Evolutionary conservation across 1,140 invertebrate genomes (phyloP).

Genomic region (Euglossa dilemma): DNA sequence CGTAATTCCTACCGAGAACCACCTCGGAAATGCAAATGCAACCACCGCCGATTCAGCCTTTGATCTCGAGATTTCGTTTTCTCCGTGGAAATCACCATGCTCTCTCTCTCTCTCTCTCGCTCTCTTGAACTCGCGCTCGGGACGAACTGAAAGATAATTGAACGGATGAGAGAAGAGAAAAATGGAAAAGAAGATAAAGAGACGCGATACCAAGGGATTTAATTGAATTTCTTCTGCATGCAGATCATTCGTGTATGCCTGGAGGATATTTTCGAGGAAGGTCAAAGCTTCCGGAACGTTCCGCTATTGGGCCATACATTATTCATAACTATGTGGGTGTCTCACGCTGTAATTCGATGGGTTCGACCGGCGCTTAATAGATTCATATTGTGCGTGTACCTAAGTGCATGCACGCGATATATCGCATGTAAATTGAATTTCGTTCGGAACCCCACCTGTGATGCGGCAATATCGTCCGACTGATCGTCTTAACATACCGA

Average conservation of each 20-base stretch:
- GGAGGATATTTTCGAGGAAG: constrained; percentile 31
- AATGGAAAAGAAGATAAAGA: too few species aligned
- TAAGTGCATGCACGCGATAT: not conserved
- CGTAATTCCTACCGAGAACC: not conserved
- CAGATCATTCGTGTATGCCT: constrained; percentile 4
- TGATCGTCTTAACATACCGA: not conserved
- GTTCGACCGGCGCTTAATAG: constrained; percentile 31
- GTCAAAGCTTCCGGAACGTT: constrained; percentile 43
- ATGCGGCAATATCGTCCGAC: not conserved
- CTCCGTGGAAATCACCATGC: not conserved
- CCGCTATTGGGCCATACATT: constrained; percentile 35
- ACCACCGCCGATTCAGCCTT: constrained; percentile 2
- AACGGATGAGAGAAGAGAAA: not conserved
- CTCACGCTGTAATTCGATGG: constrained; percentile 48
- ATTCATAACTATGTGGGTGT: constrained; percentile 34
- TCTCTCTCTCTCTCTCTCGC: too few species aligned
- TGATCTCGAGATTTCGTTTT: not conserved
- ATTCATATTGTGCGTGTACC: constrained; percentile 33
- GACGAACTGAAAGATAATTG: constrained; percentile 5
- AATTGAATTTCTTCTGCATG: constrained; percentile 28
- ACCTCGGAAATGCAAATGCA: not conserved
- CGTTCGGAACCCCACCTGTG: not conserved
- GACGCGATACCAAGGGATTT: not conserved
- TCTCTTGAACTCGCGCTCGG: not conserved
- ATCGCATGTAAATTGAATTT: not conserved